Evolutionary conservation across 2,888 invertebrate species (phyloP).

Genomic region (Thecophora atra): DNA sequence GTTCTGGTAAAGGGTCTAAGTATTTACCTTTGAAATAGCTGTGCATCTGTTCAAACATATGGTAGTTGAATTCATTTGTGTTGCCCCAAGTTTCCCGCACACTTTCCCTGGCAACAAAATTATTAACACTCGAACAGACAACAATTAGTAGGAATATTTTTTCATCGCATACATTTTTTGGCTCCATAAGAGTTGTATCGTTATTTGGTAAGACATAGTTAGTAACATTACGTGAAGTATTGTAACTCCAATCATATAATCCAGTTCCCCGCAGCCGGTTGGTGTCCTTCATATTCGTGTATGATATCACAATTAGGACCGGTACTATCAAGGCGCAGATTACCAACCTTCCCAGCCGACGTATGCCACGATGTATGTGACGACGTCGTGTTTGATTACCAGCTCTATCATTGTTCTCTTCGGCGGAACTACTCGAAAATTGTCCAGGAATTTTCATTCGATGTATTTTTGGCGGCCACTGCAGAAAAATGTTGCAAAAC

Average conservation of each 20-base stretch:
- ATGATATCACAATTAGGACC: slow-evolving; percentile 53
- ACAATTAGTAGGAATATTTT: slow-evolving; percentile 75
- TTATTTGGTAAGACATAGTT: slow-evolving; percentile 78
- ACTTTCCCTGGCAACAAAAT: slow-evolving; percentile 70
- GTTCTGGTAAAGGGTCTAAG: slow-evolving; percentile 52
- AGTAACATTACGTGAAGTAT: slow-evolving; percentile 77
- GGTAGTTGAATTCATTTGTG: slow-evolving; percentile 63
- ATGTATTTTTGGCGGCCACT: too few relatives aligned
- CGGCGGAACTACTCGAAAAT: too few relatives aligned
- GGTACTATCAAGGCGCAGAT: slow-evolving; percentile 50
- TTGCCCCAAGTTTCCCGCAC: slow-evolving; percentile 67
- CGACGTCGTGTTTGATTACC: neutral
- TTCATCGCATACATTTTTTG: slow-evolving; percentile 69
- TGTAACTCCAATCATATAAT: slow-evolving; percentile 77
- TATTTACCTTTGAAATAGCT: slow-evolving; percentile 57
- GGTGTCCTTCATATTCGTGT: slow-evolving; percentile 54
- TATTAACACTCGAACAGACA: slow-evolving; percentile 77
- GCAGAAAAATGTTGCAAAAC: too few relatives aligned
- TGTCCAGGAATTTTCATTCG: too few relatives aligned
- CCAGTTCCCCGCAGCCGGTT: slow-evolving; percentile 50
- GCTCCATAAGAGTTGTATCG: slow-evolving; percentile 74
- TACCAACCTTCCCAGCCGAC: slow-evolving; percentile 50
- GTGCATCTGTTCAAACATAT: slow-evolving; percentile 59
- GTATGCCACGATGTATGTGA: slow-evolving; percentile 52
- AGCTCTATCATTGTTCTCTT: slow-evolving; percentile 55